A percentile compares a stretch with the other conserved stretches of the same genome.
These are phyloP conservation scores for Nothocercus julius DNA, from an alignment of 2,113 vertebrate species.

Conservation along the genomic window DNA sequence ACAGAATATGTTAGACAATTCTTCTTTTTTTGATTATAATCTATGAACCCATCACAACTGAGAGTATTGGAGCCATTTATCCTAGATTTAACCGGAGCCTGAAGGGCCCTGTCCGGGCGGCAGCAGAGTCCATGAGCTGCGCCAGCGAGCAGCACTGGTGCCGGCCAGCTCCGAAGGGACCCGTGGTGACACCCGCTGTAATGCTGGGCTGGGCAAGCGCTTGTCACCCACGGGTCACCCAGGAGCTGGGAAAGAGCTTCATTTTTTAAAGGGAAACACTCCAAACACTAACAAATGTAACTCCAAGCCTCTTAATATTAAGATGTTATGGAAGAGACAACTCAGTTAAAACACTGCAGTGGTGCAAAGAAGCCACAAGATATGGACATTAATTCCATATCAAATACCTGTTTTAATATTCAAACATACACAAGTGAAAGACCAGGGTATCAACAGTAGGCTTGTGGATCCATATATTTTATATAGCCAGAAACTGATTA, in stretches of 20 bases:
- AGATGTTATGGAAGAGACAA: neutral
- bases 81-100: neutral
- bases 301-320: neutral
- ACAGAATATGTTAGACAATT: neutral
- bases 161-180: neutral
- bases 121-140: neutral
- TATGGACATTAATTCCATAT: neutral
- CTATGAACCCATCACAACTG: neutral
- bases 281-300: neutral
- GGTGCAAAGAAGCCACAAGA: neutral
- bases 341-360: neutral
- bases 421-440: neutral
- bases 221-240: neutral
- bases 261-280: neutral
- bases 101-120: neutral
- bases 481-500: neutral
- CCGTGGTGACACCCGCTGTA: neutral
- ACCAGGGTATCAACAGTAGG: neutral
- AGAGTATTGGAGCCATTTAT: neutral
- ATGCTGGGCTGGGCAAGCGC: neutral
- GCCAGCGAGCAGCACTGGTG: neutral
- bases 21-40: neutral
- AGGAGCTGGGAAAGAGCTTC: neutral
- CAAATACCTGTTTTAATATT: neutral
- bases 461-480: neutral